Base-by-base conservation (phyloP, 2,888 invertebrate genomes). In the Patella ulyssiponensis region DNA sequence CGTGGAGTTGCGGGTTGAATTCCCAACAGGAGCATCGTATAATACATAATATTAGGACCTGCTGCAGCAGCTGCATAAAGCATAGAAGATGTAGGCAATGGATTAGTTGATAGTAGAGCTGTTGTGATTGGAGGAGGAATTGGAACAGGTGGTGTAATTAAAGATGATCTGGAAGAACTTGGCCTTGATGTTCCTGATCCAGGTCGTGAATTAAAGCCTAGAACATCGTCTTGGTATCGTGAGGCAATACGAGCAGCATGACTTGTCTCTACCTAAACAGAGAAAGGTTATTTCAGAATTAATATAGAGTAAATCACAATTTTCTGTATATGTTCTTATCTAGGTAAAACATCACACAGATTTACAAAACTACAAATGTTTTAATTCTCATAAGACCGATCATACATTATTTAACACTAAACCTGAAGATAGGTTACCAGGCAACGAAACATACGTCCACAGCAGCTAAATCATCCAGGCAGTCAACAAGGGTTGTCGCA, bases 11-110 rank as follows among this genome's bases (percentile, higher is more conserved):
- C 7, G 7, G 7, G 7, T 44, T 44, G 33, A 33, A 33, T 44
- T 44, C 7, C 7, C 44, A 44, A 44, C 44, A 44, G 7, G 9
- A 44, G 44, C 9, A 44, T 44, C 9, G 5, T 7, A 4, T 0
- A 44, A 44, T 44, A 9, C 9, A 44, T 9, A 44, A 1, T 44
- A 44, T 44, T 9, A 44, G 44, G 82, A 90, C 89, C 89, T 77
- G 89, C 77, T 15, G 90, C 89, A 23, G 91, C 89, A 7, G 88
- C 86, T 54, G 89, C 88, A 76, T 85, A 85, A 0, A 85, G 79
- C 74, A 89, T 81, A n/a, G 89, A 84, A 17, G 87, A 83, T 1
- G 90, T 83, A 3, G 90, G 87, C 27, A 89, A 82, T 17, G 88
- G 87, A 20, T 82, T 79, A 9, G 87, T 86, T 58, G 86, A 81